Percentiles rank a stretch among this genome's conserved stretches.
phyloP scores from a whole-genome alignment of 37 sponge, comb jelly and placozoan genomes.

The Theonella swinhoei region DNA sequence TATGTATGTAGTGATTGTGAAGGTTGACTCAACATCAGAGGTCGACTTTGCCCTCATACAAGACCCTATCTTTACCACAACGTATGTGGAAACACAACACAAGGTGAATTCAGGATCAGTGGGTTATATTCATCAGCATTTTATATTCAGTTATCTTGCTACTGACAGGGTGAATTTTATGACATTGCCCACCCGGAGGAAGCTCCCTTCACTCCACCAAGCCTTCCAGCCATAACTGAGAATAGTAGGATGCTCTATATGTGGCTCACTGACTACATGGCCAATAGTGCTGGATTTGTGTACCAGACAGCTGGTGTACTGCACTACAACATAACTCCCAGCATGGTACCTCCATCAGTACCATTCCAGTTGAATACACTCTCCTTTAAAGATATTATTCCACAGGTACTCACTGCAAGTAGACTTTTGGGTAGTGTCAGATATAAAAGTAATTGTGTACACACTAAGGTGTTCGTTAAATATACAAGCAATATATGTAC shows the following conservation, averaged over 20 bases:
- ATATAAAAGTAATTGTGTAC: not conserved
- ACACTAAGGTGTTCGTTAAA: no score
- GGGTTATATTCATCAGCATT: not conserved
- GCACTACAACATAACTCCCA: slow-evolving; percentile 49
- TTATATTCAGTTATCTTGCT: not conserved
- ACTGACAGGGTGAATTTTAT: slow-evolving; percentile 79
- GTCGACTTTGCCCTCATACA: slow-evolving; percentile 66
- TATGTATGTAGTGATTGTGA: slow-evolving; percentile 33
- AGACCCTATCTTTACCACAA: slow-evolving; percentile 61
- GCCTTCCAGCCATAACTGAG: slow-evolving; percentile 66
- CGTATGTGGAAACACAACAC: slow-evolving; percentile 75
- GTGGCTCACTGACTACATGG: slow-evolving; percentile 88
- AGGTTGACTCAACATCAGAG: slow-evolving; percentile 60
- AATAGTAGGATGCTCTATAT: slow-evolving; percentile 76
- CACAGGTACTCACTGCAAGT: slow-evolving; percentile 31
- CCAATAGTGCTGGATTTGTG: slow-evolving; percentile 83
- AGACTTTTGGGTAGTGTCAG: not conserved
- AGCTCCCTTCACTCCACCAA: slow-evolving; percentile 67
- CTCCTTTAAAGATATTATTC: slow-evolving; percentile 41
- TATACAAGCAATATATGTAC: no score
- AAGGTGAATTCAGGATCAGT: slow-evolving; percentile 57
- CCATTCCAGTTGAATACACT: slow-evolving; percentile 60
- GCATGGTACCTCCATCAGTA: slow-evolving; percentile 37
- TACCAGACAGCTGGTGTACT: slow-evolving; percentile 78
- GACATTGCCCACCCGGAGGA: slow-evolving; percentile 65